Evolutionary conservation across 2,113 vertebrate genomes (phyloP).

Genomic region (Vulpes lagopus): DNA sequence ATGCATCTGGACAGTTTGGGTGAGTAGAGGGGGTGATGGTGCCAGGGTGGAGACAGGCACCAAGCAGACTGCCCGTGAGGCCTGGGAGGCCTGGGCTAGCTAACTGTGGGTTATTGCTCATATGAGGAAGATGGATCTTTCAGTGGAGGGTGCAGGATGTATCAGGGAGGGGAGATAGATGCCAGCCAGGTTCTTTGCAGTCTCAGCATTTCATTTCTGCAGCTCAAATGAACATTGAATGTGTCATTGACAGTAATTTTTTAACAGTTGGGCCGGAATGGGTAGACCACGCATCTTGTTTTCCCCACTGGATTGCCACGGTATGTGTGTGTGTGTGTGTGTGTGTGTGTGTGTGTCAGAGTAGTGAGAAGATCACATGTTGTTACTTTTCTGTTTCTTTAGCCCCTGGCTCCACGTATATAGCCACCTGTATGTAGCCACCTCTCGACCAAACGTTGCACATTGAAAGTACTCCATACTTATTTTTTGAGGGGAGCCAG

Average conservation of each 20-base stretch:
- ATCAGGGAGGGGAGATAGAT: not conserved
- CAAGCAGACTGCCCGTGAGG: not conserved
- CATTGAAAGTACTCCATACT: not conserved
- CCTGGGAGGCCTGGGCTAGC: not conserved
- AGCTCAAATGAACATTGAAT: conserved; percentile 24
- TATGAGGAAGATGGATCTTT: not conserved
- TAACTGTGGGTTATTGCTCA: not conserved
- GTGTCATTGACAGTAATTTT: not conserved
- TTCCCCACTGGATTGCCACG: not conserved
- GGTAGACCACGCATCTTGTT: not conserved
- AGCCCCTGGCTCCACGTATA: not conserved
- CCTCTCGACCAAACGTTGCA: not conserved
- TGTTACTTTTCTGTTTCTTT: not conserved
- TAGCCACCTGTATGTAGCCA: not conserved
- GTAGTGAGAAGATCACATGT: not conserved
- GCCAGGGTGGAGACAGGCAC: not conserved
- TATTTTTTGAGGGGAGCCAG: conserved; percentile 9
- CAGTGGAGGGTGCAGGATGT: not conserved
- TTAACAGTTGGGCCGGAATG: not conserved
- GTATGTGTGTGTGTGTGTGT: not conserved
- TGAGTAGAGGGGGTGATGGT: not conserved
- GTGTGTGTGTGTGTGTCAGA: not conserved
- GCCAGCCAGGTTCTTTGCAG: not conserved
- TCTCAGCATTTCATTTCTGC: conserved; percentile 30
- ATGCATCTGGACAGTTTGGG: not conserved